Evolutionary conservation across 2,797 vertebrate species (phyloP), one percentile per base, ranked within the genome.

Genomic region (Hyperoplus lanceolatus): DNA sequence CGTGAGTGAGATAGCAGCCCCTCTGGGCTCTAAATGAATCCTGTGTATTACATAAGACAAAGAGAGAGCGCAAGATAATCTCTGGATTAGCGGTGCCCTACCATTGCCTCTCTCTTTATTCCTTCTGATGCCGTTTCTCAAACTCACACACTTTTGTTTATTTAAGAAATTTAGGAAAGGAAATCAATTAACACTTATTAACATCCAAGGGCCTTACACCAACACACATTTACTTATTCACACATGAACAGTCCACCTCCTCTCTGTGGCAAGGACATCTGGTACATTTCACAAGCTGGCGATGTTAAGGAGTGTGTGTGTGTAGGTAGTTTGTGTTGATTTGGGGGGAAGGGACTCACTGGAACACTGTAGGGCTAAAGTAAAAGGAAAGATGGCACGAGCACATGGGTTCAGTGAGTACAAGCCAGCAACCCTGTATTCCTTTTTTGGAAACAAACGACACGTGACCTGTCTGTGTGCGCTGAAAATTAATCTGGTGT

Each of bases 251-350:
- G 50, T 80, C 79, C 41, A 65, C 73, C 72, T 77, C 60, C 68
- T 79, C 70, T 80, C 77, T 73, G 87, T 85, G 75, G 86, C 88
- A 91, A 93, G 89, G 93, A 93, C 93, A 95, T 94, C 92, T 93
- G 92, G 88, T 87, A 89, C 81, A 83, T 87, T 93, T 92, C 89
- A 93, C 85, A 87, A 86, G 86, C 87, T 82, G 80, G 74, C 80
- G 84, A 67, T 85, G 84, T 83, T 78, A 79, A 60, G 51, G 57
- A 39, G 80, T 69, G 89, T 60, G 77, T 67, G 81, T 53, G 72
- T 10, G 75, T 62, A 83, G 63, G 74, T 66, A 69, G 78, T 58
- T 75, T 71, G 84, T 48, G 70, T 62, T 38, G 84, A 45, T 75
- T 62, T 59, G 70, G 65, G 83, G 86, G 85, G 75, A 74, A 68